Percentiles rank a stretch among this genome's conserved stretches.
These are phyloP conservation scores for Mormyrus hasselquistii DNA, from an alignment of 2,797 vertebrate species.

Conservation along the genomic window DNA sequence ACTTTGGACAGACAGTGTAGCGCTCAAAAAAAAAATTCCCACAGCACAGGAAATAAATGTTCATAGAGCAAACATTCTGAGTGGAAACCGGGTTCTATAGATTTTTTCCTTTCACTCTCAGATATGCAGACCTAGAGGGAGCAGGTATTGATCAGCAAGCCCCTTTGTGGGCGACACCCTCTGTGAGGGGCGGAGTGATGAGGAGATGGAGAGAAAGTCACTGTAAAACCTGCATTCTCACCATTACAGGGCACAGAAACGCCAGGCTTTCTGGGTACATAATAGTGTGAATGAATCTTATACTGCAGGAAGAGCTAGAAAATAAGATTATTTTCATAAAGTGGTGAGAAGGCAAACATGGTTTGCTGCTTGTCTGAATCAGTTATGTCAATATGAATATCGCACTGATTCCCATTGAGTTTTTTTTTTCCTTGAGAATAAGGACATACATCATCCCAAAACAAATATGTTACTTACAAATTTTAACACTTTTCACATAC, in stretches of 20 bases:
- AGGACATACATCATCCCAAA: not conserved
- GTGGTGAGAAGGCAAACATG: not conserved
- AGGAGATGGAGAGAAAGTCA: not conserved
- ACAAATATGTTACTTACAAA: constrained; percentile 4
- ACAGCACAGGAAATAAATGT: not conserved
- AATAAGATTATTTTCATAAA: not conserved
- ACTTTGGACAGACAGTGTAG: not conserved
- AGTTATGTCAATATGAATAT: constrained; percentile 28
- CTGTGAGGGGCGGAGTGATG: not conserved
- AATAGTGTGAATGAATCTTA: constrained; percentile 30
- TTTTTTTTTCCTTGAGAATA: not conserved
- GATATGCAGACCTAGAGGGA: not conserved
- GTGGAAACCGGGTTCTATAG: not conserved
- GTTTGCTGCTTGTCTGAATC: not conserved
- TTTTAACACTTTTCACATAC: not conserved
- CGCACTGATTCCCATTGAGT: not conserved
- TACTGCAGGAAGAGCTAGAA: not conserved
- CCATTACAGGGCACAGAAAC: not conserved
- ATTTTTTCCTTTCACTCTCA: not conserved
- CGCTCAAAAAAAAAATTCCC: not conserved
- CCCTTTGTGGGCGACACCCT: not conserved
- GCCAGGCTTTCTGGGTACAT: constrained; percentile 37
- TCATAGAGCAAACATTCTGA: not conserved
- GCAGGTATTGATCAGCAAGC: not conserved
- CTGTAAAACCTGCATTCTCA: not conserved